phyloP scores from a whole-genome alignment of 2,888 invertebrate species.

The Dasypolia templi region DNA sequence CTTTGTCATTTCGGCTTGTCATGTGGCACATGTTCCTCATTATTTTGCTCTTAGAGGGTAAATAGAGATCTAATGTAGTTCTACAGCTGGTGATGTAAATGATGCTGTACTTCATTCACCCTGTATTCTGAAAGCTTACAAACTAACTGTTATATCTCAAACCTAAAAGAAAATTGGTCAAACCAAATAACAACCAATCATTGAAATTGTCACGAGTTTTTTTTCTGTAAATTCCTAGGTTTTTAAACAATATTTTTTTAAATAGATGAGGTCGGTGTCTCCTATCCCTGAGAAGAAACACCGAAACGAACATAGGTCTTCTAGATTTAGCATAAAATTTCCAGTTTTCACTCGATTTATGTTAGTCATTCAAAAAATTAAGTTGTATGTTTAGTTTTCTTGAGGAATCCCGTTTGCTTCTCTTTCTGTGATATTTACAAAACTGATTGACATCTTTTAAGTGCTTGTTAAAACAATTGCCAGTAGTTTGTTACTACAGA shows the following conservation, averaged over 20 bases:
- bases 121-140: background rate
- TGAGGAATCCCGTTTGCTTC: too few species aligned
- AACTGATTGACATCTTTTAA: background rate
- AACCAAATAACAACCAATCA: background rate
- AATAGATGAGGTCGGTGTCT: too few species aligned
- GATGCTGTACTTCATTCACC: background rate
- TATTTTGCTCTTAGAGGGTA: background rate
- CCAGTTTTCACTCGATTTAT: background rate
- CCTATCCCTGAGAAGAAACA: too few species aligned
- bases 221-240: too few species aligned
- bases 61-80: background rate
- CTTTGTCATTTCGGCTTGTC: conserved; percentile 23
- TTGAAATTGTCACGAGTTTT: background rate
- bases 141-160: background rate
- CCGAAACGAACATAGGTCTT: too few species aligned
- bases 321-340: too few species aligned
- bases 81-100: background rate
- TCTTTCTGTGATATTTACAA: background rate
- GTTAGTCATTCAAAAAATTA: too few species aligned
- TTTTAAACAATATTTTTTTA: too few species aligned
- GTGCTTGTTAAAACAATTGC: too few species aligned
- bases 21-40: conserved; percentile 35
- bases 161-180: too few species aligned
- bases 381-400: background rate
- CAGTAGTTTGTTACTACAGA: too few species aligned